phyloP scores from a whole-genome alignment of 2,797 vertebrate species.

The Falco berigora region DNA sequence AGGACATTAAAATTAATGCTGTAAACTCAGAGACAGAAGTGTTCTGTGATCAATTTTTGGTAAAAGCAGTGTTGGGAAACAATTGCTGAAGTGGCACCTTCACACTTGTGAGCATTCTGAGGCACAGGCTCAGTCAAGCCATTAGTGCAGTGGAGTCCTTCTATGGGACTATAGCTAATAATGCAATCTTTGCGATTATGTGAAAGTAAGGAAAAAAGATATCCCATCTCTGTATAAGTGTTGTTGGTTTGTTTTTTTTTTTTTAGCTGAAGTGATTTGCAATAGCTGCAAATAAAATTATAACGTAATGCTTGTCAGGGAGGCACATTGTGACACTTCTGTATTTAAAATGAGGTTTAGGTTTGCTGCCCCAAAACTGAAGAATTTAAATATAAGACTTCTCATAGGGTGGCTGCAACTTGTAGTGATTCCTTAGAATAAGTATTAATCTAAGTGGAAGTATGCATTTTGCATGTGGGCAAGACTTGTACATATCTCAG shows the following conservation, averaged over 20 bases:
- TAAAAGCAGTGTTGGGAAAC: not conserved
- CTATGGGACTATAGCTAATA: fast-evolving
- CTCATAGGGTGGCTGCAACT: not conserved
- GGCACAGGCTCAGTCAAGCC: not conserved
- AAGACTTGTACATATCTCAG: not conserved
- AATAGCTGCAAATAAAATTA: not conserved
- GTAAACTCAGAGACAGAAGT: not conserved
- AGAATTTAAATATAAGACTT: not conserved
- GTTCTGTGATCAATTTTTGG: not conserved
- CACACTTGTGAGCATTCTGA: not conserved
- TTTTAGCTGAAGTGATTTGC: not conserved
- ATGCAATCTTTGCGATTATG: not conserved
- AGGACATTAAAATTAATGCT: not conserved
- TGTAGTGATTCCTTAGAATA: not conserved
- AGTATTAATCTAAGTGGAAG: not conserved
- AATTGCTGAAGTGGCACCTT: not conserved
- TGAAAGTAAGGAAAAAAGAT: not conserved
- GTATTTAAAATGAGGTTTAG: not conserved
- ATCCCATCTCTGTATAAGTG: not conserved
- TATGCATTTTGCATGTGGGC: not conserved
- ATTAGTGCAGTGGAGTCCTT: not conserved
- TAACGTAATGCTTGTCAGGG: not conserved
- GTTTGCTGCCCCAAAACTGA: not conserved
- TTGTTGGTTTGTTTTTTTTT: too few relatives aligned
- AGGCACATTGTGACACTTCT: not conserved